Evolutionary conservation across 2,113 vertebrate genomes (phyloP), one percentile per base, ranked within the genome.

Genomic region (Charadrius vociferus): DNA sequence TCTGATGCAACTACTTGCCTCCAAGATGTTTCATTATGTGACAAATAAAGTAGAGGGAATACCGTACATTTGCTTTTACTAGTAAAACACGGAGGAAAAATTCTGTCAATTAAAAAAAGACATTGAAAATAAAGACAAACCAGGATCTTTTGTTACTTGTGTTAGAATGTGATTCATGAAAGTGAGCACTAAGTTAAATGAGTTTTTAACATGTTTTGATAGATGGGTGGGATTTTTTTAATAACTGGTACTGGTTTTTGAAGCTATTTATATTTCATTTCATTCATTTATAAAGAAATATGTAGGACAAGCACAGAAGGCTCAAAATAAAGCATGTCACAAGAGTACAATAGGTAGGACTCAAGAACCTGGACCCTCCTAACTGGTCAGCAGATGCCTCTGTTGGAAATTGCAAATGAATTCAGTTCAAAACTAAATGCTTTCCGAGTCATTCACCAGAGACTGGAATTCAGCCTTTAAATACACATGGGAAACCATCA

Each of bases 381-480:
- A 96, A 96, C 26, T 91, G 71, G 92, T 95, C 67, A 36, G 66
- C 93, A 95, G 90, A 98, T 87, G 91, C 36, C 58, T 96, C 88
- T 78, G 56, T 6, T 36, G 65, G 93, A 97, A 93, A 78, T 73
- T 90, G 81, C 75, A 97, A 98, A 97, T 90, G 3, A 98, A 97
- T 96, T 96, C 97, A 93, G 79, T 73, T 95, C 91, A 92, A 96
- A 97, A 93, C 75, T 86, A 95, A 95, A 96, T 93, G 90, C 88
- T 96, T 98, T 96, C 91, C 17, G 36, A 97, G 83, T 83, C 68
- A 95, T 94, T 98, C 90, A 94, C 92, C 83, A 86, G 91, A 95
- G 93, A 87, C 68, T 94, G 93, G 95, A 98, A 98, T 98, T 96
- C 96, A 96, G 96, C 92, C 89, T 96, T 97, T 98, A 98, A 98